These are phyloP conservation scores for Helicolenus hilgendorfi DNA, from an alignment of 2,797 vertebrate genomes.

Conservation along the genomic window DNA sequence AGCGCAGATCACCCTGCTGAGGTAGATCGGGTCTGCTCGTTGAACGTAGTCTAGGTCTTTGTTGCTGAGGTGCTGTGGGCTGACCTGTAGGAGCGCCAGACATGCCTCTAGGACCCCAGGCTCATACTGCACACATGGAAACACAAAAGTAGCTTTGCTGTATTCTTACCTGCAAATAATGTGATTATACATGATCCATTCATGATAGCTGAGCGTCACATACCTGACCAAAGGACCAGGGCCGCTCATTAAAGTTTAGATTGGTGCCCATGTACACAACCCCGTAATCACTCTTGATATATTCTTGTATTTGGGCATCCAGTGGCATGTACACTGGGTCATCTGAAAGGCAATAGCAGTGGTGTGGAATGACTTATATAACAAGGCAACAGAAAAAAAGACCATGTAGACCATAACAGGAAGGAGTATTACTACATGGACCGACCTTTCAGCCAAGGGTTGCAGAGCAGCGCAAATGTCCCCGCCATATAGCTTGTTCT, in stretches of 20 bases:
- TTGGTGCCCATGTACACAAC: constrained; percentile 70
- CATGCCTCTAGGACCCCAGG: constrained; percentile 91
- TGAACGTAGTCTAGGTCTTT: constrained; percentile 85
- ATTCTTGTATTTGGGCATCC: constrained; percentile 71
- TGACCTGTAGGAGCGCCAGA: constrained; percentile 90
- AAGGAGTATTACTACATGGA: neutral
- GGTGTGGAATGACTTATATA: neutral
- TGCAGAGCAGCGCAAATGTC: constrained; percentile 79
- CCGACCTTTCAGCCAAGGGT: constrained; percentile 81
- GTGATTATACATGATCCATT: neutral
- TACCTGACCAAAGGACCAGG: constrained; percentile 84
- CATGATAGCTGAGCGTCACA: neutral
- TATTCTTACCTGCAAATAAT: neutral
- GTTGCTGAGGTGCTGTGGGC: constrained; percentile 88
- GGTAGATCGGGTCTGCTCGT: constrained; percentile 89
- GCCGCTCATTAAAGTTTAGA: constrained; percentile 47
- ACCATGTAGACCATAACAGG: neutral
- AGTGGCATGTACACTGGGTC: constrained; percentile 79
- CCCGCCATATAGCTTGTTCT: constrained; percentile 44
- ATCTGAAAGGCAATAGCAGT: constrained; percentile 42
- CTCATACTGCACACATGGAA: constrained; percentile 88
- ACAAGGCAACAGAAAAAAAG: neutral
- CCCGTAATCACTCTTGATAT: constrained; percentile 81
- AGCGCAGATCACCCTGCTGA: constrained; percentile 92
- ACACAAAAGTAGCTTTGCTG: neutral